A percentile compares a stretch with the other conserved stretches of the same genome.
phyloP scores from a whole-genome alignment of 1,140 invertebrate species.

The Drosophila watanabei region DNA sequence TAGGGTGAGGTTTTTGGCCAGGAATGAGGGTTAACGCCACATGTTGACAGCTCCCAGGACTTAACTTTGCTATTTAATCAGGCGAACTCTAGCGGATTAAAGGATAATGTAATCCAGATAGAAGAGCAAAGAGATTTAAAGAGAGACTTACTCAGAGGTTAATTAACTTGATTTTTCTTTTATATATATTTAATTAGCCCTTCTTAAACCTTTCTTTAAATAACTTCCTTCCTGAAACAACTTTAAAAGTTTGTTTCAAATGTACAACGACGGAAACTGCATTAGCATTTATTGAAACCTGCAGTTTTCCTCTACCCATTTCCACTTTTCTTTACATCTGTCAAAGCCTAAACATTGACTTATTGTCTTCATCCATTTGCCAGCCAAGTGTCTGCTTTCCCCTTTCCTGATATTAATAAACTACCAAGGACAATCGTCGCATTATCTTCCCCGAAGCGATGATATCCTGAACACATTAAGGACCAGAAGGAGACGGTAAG shows the following conservation, averaged over 20 bases:
- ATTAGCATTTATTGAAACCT: background rate
- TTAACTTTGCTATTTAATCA: conserved; percentile 47
- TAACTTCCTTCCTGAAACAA: too few species aligned
- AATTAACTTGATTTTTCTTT: background rate
- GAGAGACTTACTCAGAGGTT: background rate
- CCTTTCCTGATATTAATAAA: conserved; percentile 39
- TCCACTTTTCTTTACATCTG: conserved; percentile 6
- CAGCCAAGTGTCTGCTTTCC: conserved; percentile 1
- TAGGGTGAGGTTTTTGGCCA: conserved; percentile 27
- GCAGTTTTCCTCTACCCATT: background rate
- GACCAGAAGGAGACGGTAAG: conserved; percentile 8
- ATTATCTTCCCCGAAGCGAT: conserved; percentile 31
- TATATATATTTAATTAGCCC: too few species aligned
- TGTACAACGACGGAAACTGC: background rate
- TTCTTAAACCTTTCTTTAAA: background rate
- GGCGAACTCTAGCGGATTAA: conserved; percentile 4
- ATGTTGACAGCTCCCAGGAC: conserved; percentile 59
- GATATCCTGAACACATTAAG: conserved; percentile 15
- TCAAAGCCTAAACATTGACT: conserved; percentile 18
- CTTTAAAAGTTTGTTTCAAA: background rate
- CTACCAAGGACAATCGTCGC: conserved; percentile 63
- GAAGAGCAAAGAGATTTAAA: background rate
- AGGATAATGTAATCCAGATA: conserved; percentile 7
- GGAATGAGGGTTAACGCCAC: conserved; percentile 52
- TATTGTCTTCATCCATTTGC: conserved; percentile 10